These are phyloP conservation scores for Hydrophis major DNA, from an alignment of 2,797 vertebrate genomes.

Conservation along the genomic window DNA sequence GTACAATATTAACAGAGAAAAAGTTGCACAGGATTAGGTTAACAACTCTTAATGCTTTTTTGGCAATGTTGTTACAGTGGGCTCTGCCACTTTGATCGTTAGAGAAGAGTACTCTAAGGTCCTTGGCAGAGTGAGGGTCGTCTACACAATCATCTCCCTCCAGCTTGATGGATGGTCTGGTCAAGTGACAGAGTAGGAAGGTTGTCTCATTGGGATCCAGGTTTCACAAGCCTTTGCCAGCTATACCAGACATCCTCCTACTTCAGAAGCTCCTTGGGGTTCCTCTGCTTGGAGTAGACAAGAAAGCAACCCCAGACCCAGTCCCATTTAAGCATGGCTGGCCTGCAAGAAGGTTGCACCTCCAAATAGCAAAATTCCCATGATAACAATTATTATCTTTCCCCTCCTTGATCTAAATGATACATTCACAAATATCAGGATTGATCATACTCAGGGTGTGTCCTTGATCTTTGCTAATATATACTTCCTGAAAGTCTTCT, in stretches of 20 bases:
- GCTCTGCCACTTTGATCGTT: too few relatives aligned
- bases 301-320: not conserved
- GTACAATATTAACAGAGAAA: too few relatives aligned
- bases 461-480: not conserved
- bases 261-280: not conserved
- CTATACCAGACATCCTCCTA: not conserved
- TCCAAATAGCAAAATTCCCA: not conserved
- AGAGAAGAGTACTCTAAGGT: too few relatives aligned
- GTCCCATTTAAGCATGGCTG: not conserved
- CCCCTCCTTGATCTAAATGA: not conserved
- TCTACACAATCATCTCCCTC: too few relatives aligned
- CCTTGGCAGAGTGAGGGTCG: too few relatives aligned
- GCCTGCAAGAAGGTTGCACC: too few relatives aligned
- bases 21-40: too few relatives aligned
- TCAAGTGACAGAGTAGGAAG: not conserved
- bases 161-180: not conserved
- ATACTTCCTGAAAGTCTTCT: not conserved
- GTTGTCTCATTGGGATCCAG: not conserved
- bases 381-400: not conserved
- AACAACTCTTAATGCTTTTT: too few relatives aligned
- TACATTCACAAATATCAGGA: not conserved
- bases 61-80: too few relatives aligned
- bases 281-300: not conserved
- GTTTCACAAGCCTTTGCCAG: not conserved
- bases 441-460: not conserved